Conservation (phyloP, 2,888 invertebrate species). For the Nowickia ferox region DNA sequence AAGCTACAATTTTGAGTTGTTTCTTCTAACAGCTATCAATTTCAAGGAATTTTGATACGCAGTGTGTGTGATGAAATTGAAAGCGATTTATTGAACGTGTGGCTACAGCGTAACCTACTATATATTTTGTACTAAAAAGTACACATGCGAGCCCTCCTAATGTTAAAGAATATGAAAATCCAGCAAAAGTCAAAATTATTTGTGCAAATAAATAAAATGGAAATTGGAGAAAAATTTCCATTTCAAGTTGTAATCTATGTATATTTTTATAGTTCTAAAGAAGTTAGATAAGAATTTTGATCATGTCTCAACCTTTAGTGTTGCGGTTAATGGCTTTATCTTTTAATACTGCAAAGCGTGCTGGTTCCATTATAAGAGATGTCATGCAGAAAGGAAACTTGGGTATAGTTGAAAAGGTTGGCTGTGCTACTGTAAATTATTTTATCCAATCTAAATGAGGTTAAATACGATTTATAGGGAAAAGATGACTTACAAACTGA, state of each 20-base stretch:
- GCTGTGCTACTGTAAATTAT: not conserved
- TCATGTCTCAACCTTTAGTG: constrained; percentile 77
- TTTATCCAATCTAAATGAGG: not conserved
- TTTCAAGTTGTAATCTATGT: not conserved
- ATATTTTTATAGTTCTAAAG: not conserved
- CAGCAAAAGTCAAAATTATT: not conserved
- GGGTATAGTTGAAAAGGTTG: constrained; percentile 94
- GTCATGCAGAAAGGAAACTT: constrained; percentile 94
- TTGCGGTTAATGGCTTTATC: constrained; percentile 82
- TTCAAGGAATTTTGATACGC: too few relatives aligned
- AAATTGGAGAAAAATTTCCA: not conserved
- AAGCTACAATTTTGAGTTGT: too few relatives aligned
- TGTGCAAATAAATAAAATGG: not conserved
- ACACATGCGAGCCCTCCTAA: not conserved
- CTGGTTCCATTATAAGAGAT: constrained; percentile 95
- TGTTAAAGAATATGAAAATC: not conserved
- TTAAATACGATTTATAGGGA: constrained; percentile 83
- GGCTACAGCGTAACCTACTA: too few relatives aligned
- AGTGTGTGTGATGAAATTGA: too few relatives aligned
- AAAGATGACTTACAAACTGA: constrained; percentile 98
- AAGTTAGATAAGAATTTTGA: not conserved
- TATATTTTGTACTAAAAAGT: not conserved
- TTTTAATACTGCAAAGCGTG: constrained; percentile 88
- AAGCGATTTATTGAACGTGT: too few relatives aligned
- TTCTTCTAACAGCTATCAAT: too few relatives aligned